Evolutionary conservation across 2,797 vertebrate species (phyloP).

Genomic region (Neopelma chrysocephalum): DNA sequence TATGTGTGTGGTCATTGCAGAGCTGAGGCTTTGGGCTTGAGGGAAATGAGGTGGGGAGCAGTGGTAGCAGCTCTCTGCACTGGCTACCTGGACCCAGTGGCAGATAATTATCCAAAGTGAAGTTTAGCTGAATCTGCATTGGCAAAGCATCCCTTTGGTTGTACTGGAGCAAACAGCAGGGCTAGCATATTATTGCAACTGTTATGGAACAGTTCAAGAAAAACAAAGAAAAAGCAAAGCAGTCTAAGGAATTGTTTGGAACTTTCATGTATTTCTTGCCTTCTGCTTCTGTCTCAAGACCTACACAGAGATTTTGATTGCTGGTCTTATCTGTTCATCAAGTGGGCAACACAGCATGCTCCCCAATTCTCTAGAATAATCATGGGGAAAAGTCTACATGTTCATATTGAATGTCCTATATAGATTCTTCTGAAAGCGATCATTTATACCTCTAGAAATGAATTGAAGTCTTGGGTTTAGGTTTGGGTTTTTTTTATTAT

Average conservation of each 20-base stretch:
- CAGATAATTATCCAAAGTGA: background rate
- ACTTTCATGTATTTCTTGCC: background rate
- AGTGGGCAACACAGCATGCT: background rate
- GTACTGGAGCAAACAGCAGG: background rate
- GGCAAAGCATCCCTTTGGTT: background rate
- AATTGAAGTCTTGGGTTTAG: background rate
- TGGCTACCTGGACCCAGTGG: background rate
- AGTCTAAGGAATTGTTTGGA: background rate
- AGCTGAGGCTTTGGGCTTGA: background rate
- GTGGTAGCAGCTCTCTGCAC: background rate
- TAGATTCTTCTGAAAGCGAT: background rate
- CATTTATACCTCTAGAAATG: background rate
- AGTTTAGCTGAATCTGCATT: background rate
- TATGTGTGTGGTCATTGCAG: background rate
- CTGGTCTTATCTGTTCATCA: background rate
- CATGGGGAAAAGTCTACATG: rapidly evolving
- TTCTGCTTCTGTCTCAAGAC: background rate
- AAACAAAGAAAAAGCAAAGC: background rate
- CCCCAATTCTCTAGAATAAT: background rate
- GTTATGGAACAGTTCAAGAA: background rate
- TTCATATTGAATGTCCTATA: background rate
- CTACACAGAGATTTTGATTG: background rate
- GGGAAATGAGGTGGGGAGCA: background rate
- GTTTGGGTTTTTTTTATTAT: background rate
- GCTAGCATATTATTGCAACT: background rate